Percentiles rank a stretch among this genome's conserved stretches.
Conservation (phyloP, 2,888 invertebrate species). For the Prostheceraeus crozeri region DNA sequence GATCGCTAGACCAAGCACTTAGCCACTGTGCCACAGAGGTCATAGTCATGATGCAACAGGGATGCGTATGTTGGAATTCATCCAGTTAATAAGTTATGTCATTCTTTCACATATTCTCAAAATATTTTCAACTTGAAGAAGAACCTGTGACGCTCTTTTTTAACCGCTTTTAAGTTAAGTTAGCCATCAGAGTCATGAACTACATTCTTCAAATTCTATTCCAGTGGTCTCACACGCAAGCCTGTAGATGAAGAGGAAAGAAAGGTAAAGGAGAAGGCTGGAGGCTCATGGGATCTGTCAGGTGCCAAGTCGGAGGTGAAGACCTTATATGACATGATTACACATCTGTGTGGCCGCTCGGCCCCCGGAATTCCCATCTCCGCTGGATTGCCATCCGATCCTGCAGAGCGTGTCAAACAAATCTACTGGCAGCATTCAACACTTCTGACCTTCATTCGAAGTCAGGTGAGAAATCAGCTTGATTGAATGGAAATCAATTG, state of each 20-base stretch:
- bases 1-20: no score
- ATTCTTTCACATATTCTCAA: no score
- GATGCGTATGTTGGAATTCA: no score
- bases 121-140: no score
- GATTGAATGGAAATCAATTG: no score
- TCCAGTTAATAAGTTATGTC: no score
- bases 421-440: conserved; percentile 56
- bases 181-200: no score
- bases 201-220: no score
- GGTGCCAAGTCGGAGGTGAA: conserved; percentile 52
- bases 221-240: conserved; percentile 43
- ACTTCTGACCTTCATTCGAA: conserved; percentile 55
- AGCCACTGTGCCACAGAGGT: no score
- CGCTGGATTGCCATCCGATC: conserved; percentile 50
- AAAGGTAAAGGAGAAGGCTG: conserved; percentile 39
- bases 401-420: conserved; percentile 52
- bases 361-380: conserved; percentile 54
- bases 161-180: no score
- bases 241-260: conserved; percentile 41
- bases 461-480: conserved; percentile 45
- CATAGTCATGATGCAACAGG: no score
- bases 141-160: no score
- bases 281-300: conserved; percentile 41
- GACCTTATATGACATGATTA: conserved; percentile 56
- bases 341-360: conserved; percentile 49